Conservation (phyloP, 2,113 vertebrate genomes). For the Mystacornis crossleyi region DNA sequence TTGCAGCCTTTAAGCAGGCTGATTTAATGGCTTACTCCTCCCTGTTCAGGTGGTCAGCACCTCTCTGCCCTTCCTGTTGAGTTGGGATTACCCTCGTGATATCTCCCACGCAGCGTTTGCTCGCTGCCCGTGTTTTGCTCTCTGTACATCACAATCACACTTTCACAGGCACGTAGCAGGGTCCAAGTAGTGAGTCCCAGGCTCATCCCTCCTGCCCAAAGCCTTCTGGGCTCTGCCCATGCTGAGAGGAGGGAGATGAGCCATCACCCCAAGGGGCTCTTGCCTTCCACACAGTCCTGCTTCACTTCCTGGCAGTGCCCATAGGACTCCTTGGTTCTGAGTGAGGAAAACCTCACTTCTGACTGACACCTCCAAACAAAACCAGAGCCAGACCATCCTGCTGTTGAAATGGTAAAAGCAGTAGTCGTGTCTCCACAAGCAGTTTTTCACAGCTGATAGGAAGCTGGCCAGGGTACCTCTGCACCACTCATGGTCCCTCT, state of each 20-base stretch:
- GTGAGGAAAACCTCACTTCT: background rate
- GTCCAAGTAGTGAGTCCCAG: background rate
- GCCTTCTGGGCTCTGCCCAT: background rate
- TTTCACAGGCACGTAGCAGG: background rate
- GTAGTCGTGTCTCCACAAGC: background rate
- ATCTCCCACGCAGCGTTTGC: background rate
- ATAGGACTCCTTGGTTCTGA: background rate
- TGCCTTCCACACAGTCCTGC: background rate
- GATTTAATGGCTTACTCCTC: background rate
- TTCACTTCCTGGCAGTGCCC: background rate
- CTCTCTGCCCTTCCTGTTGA: background rate
- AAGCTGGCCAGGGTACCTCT: background rate
- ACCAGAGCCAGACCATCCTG: background rate
- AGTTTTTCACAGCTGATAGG: background rate
- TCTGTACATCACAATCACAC: fast-evolving
- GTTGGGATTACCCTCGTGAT: background rate
- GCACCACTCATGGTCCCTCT: fast-evolving
- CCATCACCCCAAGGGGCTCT: fast-evolving
- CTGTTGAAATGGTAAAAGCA: background rate
- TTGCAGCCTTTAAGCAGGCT: background rate
- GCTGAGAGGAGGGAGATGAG: background rate
- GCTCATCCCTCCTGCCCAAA: fast-evolving
- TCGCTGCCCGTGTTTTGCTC: fast-evolving
- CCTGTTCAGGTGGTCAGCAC: background rate
- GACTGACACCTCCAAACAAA: background rate